Base-by-base conservation (phyloP, 2,888 invertebrate genomes). In the Atherix ibis region DNA sequence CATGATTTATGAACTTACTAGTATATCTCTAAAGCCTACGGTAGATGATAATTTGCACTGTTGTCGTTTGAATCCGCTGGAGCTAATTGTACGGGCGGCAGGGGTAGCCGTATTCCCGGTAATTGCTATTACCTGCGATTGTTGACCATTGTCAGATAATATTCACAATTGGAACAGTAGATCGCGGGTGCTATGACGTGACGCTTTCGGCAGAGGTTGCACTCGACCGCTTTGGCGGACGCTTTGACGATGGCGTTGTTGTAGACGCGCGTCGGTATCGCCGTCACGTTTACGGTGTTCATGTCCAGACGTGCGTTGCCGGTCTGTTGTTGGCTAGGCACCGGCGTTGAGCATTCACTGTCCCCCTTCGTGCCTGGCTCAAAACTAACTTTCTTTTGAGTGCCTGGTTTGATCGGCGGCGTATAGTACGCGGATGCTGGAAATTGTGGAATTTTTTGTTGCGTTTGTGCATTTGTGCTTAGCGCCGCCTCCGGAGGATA, bases 131-230 rank as follows among this genome's bases (percentile, higher is more conserved):
- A 59, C 49, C 58, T 54, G 36, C 58, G 50, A 41, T 49, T 58
- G 37, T 58, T 58, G 17, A 59, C 43, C 56, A 57, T 58, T 41
- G 84, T 83, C 78, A 92, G 80, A 53, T 91, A 92, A 63, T 82
- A 88, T 54, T 88, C 85, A 62, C 91, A 91, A 61, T 91, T 88
- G 32, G 76, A 69, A 60, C 91, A 92, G 54, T 89, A 91, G 46
- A 77, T 70, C 22, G 78, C 75, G 10, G 85, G 80, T 12, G 79
- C 71, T 31, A 68, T 70, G 13, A 87, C 77, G 41, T 76, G 71
- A 51, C 85, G 83, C 56, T 89, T 89, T 37, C 85, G 70, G 60
- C 91, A 92, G 46, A 92, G 66, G 60, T 83, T 80, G 56, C 91
- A 91, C 38, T 76, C 76, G 8, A 71, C 66, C 38, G 76, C 74